Base-by-base conservation (phyloP, 2,888 invertebrate species). In the Tipula helvola region DNA sequence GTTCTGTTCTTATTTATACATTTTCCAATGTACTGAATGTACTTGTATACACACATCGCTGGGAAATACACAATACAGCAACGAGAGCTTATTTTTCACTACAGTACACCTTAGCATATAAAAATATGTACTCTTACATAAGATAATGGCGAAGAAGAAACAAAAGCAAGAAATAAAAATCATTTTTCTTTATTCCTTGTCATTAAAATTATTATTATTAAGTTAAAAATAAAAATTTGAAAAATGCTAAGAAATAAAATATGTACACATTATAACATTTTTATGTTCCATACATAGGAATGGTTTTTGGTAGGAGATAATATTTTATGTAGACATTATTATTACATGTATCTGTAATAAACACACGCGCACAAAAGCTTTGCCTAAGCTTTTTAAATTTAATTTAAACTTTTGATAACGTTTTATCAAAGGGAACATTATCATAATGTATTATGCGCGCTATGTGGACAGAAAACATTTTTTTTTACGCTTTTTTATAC, bases 161-260 rank as follows among this genome's bases (percentile, higher is more conserved):
- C 71, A 71, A 28, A 28, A 8, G 71, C 71, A 71, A 71, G 28
- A 71, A 52, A 39, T n/a, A 52, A 28, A 71, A 28, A 71, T 71
- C 71, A 71, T 71, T 28, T 71, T 71, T 71, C 71, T 28, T 71
- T 71, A 71, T 71, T 71, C 28, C 71, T 18, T 71, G 71, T 28
- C 71, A 71, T 71, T 71, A 71, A 71, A 71, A 71, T 71, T 71
- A 71, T 71, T 71, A 71, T 71, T 71, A 71, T 71, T 71, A 71
- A 71, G 71, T 71, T 71, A 71, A 71, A 71, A 28, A 71, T 28
- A 71, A 28, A 28, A 71, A 71, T 16, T 10, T 8, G 10, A 71
- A 71, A 71, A 71, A 71, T 71, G 28, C 71, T 71, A 71, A 71
- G 71, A 28, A 71, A 71, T 71, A 71, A 71, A 71, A 71, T 71